Evolutionary conservation across 1,140 invertebrate species (phyloP), one percentile per base, ranked within the genome.

Genomic region (Drosophila eugracilis): DNA sequence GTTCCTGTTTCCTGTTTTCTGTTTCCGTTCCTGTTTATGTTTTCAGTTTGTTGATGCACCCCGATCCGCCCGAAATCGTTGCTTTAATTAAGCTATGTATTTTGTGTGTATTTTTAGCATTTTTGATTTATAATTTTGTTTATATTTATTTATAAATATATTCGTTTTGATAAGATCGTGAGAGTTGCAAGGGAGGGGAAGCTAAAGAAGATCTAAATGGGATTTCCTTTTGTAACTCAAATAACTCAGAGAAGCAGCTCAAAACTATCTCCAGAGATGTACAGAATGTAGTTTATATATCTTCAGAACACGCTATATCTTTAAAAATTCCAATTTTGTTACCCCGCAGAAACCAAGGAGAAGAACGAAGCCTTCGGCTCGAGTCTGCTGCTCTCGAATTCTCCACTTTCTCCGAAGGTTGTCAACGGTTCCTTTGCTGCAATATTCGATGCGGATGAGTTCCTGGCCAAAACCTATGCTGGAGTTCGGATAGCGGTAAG

Each of bases 381-480:
- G 12, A 99, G 97, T 91, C 93, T 98, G 2, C 93, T 99, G 14
- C 92, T 99, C 21, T 95, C 98, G 7, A 99, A 99, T 91, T 97
- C 97, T 19, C 98, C 98, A 1, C 97, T 98, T 95, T 98, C 97
- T 21, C 98, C 98, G 0, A 99, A 99, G 93, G 96, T 99, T 15
- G 97, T 99, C 5, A 99, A 99, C 83, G 98, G 97, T 0, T 98
- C 97, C 71, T 99, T 98, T 92, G 98, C 96, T 0, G 98, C 98
- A 5, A 96, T 99, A 62, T 98, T 98, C 84, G 98, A 99, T 88
- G 96, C 96, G 28, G 95, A 95, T 50, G 96, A 97, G 78, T 94
- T 97, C 12, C 93, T 98, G 45, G 94, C 95, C 17, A 96, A 96
- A 85, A 95, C 96, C 75, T 96, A 96, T 92, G 96, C 96, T 91